A percentile compares a stretch with the other conserved stretches of the same genome.
phyloP scores from a whole-genome alignment of 1,140 invertebrate genomes.

The Oryctes rhinoceros region DNA sequence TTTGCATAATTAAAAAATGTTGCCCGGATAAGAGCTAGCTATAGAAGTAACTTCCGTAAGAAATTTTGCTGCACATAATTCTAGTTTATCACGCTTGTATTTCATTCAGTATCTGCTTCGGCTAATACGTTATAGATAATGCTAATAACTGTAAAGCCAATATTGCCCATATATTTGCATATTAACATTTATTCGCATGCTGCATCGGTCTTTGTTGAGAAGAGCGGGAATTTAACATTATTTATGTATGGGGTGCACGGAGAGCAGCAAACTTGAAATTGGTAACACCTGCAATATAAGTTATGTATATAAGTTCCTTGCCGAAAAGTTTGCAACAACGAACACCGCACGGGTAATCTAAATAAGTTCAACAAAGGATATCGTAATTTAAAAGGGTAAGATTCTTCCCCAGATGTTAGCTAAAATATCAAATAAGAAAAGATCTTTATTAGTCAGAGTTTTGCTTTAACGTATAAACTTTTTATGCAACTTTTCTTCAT shows the following conservation, averaged over 20 bases:
- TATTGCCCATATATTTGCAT: too few relatives aligned
- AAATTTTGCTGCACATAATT: too few relatives aligned
- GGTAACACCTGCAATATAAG: constrained; percentile 34
- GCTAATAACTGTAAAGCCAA: too few relatives aligned
- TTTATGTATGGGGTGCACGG: constrained; percentile 19
- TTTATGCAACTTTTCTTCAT: too few relatives aligned
- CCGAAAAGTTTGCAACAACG: constrained; percentile 9
- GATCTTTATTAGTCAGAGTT: too few relatives aligned
- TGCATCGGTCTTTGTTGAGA: constrained; percentile 1
- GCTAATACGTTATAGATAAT: too few relatives aligned
- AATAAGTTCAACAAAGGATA: constrained; percentile 6
- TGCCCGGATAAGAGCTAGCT: too few relatives aligned
- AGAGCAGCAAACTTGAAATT: constrained; percentile 26
- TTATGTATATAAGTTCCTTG: constrained; percentile 33
- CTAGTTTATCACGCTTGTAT: too few relatives aligned
- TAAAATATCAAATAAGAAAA: neutral
- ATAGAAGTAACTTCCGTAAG: too few relatives aligned
- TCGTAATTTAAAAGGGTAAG: constrained; percentile 3
- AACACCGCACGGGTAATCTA: constrained; percentile 2
- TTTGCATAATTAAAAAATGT: too few relatives aligned
- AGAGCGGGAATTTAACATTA: constrained; percentile 6
- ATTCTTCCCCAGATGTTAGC: neutral
- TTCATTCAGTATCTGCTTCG: too few relatives aligned
- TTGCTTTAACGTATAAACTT: too few relatives aligned
- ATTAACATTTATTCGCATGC: neutral